These are phyloP conservation scores for Trissolcus basalis DNA, from an alignment of 1,140 invertebrate species.

Conservation along the genomic window DNA sequence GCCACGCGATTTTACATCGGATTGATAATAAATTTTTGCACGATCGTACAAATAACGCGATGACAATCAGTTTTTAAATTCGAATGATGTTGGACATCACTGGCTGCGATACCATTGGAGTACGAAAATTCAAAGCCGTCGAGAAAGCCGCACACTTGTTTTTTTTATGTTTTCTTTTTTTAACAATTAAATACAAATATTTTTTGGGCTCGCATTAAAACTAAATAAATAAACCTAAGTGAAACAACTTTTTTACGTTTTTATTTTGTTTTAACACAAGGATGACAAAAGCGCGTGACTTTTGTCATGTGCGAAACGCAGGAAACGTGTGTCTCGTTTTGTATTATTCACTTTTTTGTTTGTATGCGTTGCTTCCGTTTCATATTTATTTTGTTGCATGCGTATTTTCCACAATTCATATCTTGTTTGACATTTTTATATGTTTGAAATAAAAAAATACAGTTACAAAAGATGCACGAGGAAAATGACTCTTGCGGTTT, in stretches of 20 bases:
- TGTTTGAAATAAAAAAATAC: conserved; percentile 44
- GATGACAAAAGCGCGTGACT: conserved; percentile 15
- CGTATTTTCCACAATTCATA: background rate
- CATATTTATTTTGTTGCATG: background rate
- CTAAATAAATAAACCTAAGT: conserved; percentile 38
- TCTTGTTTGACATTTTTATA: conserved; percentile 1
- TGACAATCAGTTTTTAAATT: too few relatives aligned
- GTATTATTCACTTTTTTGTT: background rate
- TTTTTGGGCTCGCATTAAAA: conserved; percentile 35
- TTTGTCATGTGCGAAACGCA: conserved; percentile 17
- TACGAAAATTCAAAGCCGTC: conserved; percentile 22
- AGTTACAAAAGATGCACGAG: conserved; percentile 48
- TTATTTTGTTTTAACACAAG: conserved; percentile 18
- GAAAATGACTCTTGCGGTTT: conserved; percentile 52
- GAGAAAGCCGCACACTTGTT: conserved; percentile 6
- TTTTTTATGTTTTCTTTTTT: background rate
- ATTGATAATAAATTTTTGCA: background rate
- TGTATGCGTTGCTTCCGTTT: background rate
- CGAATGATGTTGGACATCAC: background rate
- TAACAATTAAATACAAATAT: conserved; percentile 42
- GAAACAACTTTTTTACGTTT: conserved; percentile 13
- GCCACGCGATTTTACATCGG: background rate
- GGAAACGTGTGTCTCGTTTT: conserved; percentile 31
- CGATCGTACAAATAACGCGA: background rate
- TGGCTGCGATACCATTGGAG: background rate